These are phyloP conservation scores for Aptenodytes patagonicus DNA, from an alignment of 2,113 vertebrate species.

Conservation along the genomic window DNA sequence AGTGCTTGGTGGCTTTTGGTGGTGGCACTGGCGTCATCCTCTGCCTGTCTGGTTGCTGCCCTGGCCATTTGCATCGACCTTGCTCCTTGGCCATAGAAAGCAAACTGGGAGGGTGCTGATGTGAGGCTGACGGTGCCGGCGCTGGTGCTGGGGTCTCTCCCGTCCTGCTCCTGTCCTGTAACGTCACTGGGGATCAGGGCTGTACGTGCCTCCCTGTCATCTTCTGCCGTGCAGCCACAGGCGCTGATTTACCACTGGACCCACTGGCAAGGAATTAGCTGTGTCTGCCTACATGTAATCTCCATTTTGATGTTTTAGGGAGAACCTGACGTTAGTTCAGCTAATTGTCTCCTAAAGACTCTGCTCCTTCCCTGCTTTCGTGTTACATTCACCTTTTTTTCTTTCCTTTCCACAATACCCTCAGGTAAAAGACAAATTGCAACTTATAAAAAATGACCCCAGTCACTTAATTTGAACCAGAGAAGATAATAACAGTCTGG, in stretches of 20 bases:
- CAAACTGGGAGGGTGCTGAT: fast-evolving
- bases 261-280: neutral
- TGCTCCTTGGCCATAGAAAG: neutral
- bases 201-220: fast-evolving
- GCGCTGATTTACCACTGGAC: neutral
- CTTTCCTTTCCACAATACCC: neutral
- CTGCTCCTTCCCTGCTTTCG: neutral
- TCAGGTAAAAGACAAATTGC: constrained; percentile 46
- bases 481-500: constrained; percentile 11
- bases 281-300: neutral
- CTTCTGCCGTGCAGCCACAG: neutral
- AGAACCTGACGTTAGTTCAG: neutral
- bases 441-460: neutral
- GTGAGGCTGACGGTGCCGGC: neutral
- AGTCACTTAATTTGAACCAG: constrained; percentile 60
- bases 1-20: neutral
- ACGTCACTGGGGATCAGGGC: neutral
- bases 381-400: constrained; percentile 16
- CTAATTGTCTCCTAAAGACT: neutral
- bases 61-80: neutral
- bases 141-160: neutral
- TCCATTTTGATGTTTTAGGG: neutral
- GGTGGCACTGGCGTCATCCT: neutral
- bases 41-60: neutral
- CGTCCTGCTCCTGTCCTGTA: fast-evolving